phyloP scores from a whole-genome alignment of 2,797 vertebrate species.

The Cossypha polioptera region DNA sequence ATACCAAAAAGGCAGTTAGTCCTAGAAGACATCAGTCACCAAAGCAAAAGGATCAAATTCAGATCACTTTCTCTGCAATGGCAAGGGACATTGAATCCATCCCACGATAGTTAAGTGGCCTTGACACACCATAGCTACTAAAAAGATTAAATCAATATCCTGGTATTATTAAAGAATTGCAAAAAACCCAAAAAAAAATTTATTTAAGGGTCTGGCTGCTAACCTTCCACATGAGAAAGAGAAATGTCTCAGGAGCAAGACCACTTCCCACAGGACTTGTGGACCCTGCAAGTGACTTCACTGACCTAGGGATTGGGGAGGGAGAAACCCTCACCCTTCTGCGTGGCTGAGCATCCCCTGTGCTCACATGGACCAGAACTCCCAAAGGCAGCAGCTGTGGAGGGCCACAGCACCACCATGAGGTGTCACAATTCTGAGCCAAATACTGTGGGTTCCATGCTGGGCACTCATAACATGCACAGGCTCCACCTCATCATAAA shows the following conservation, averaged over 20 bases:
- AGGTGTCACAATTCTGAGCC: not conserved
- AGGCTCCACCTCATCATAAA: not conserved
- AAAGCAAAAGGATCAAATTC: not conserved
- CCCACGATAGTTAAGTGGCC: not conserved
- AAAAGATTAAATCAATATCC: not conserved
- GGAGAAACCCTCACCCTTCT: not conserved
- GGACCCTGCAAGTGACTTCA: not conserved
- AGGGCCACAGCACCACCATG: not conserved
- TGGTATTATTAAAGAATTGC: not conserved
- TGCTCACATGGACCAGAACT: not conserved
- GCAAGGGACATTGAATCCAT: not conserved
- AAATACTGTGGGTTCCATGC: not conserved
- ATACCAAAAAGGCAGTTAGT: not conserved
- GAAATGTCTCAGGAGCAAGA: not conserved
- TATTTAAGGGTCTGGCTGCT: not conserved
- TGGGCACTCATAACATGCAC: not conserved
- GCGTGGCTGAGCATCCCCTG: not conserved
- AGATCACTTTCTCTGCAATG: not conserved
- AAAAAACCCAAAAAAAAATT: not conserved
- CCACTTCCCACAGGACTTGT: not conserved
- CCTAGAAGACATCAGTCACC: not conserved
- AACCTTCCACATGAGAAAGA: not conserved
- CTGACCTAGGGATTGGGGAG: rapidly evolving
- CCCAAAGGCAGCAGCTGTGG: not conserved
- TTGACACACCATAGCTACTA: not conserved